These are phyloP conservation scores for Penaeus indicus DNA, from an alignment of 1,140 invertebrate species.

Conservation along the genomic window DNA sequence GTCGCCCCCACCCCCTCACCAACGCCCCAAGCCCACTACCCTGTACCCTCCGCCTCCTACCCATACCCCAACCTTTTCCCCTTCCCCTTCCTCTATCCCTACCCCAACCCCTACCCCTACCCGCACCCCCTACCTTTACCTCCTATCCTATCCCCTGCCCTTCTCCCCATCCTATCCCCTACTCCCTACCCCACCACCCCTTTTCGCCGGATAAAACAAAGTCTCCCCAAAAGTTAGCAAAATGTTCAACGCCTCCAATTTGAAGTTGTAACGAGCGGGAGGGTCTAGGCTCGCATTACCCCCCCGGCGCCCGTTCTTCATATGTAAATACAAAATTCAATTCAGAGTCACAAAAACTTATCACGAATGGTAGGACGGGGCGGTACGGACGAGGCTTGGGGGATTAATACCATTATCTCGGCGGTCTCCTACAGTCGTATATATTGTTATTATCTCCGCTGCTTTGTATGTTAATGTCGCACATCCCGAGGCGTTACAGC, in stretches of 20 bases:
- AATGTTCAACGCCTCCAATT: constrained; percentile 26
- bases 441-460: constrained; percentile 47
- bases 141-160: too few species aligned
- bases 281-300: neutral
- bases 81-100: too few species aligned
- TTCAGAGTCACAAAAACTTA: constrained; percentile 38
- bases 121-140: too few species aligned
- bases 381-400: constrained; percentile 30
- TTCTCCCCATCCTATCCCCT: too few species aligned
- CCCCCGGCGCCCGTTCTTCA: constrained; percentile 31
- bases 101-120: too few species aligned
- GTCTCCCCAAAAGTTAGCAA: constrained; percentile 5
- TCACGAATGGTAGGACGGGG: constrained; percentile 9
- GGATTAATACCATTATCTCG: constrained; percentile 46
- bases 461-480: constrained; percentile 46
- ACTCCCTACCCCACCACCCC: neutral
- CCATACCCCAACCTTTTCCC: too few species aligned
- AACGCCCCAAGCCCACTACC: too few species aligned
- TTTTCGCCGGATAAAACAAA: neutral
- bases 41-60: too few species aligned
- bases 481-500: too few species aligned
- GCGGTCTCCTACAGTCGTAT: constrained; percentile 35
- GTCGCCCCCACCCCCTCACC: too few species aligned
- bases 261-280: constrained; percentile 43
- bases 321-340: constrained; percentile 50